phyloP scores from a whole-genome alignment of 92 coral and sea anemone genomes.

The Pocillopora meandrina region DNA sequence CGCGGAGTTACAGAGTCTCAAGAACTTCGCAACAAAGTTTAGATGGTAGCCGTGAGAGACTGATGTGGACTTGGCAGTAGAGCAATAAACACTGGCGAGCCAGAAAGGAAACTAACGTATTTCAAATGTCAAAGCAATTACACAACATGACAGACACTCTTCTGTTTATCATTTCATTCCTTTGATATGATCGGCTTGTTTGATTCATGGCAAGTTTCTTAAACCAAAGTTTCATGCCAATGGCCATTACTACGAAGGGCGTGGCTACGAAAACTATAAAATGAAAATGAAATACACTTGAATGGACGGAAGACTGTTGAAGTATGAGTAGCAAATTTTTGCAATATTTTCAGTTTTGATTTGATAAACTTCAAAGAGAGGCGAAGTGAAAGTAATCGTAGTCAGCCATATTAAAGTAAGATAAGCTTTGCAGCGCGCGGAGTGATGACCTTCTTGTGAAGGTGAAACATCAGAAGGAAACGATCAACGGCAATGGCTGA shows the following conservation, averaged over 20 bases:
- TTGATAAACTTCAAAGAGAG: constrained; percentile 31
- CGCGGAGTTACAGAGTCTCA: constrained; percentile 36
- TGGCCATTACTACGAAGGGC: constrained; percentile 50
- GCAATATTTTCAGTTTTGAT: background rate
- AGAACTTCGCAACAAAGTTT: constrained; percentile 15
- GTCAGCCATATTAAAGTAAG: constrained; percentile 44
- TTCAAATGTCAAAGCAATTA: constrained; percentile 57
- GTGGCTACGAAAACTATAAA: constrained; percentile 49
- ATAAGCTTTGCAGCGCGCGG: constrained; percentile 11
- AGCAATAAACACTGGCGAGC: constrained; percentile 57
- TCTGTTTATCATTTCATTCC: constrained; percentile 46
- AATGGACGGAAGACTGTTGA: background rate
- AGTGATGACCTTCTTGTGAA: constrained; percentile 47
- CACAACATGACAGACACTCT: constrained; percentile 50
- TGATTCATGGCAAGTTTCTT: constrained; percentile 56
- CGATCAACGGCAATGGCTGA: constrained; percentile 60
- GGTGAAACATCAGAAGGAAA: constrained; percentile 61
- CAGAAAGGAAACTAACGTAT: constrained; percentile 66
- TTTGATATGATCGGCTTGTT: constrained; percentile 35
- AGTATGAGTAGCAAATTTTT: constrained; percentile 25
- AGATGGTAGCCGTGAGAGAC: constrained; percentile 34
- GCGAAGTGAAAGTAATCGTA: constrained; percentile 40
- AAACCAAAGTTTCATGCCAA: constrained; percentile 50
- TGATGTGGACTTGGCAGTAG: constrained; percentile 31
- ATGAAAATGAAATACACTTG: background rate